phyloP scores from a whole-genome alignment of 2,797 vertebrate genomes.

The Sebastes nivosus region DNA sequence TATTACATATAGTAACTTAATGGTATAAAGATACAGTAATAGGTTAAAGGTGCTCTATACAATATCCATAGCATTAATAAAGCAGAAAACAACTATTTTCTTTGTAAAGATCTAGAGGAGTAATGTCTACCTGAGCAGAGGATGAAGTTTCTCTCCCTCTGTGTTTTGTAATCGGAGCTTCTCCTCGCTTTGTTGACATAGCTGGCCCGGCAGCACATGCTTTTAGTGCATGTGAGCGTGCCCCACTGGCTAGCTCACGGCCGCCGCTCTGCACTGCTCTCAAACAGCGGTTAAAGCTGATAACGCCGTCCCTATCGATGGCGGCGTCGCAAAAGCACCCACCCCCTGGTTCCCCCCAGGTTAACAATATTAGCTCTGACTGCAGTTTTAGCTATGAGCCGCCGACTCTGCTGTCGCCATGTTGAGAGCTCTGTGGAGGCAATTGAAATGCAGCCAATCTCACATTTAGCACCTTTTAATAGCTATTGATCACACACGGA shows the following conservation, averaged over 20 bases:
- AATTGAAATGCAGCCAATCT: rapidly evolving
- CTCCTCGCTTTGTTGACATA: background rate
- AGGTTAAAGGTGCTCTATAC: background rate
- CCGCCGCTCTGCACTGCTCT: too few relatives aligned
- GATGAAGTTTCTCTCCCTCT: background rate
- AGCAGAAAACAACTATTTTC: background rate
- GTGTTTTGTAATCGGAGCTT: background rate
- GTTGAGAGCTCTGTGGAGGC: too few relatives aligned
- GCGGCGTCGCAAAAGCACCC: too few relatives aligned
- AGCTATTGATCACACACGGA: background rate
- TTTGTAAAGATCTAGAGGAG: background rate
- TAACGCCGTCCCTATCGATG: background rate
- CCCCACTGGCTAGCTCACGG: background rate
- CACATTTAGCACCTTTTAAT: too few relatives aligned
- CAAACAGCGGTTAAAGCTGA: background rate
- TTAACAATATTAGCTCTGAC: too few relatives aligned
- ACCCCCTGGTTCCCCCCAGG: too few relatives aligned
- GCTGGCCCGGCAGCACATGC: too few relatives aligned
- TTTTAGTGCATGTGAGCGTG: background rate
- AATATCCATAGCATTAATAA: background rate
- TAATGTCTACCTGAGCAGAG: background rate
- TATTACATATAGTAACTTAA: background rate
- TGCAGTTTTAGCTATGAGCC: too few relatives aligned
- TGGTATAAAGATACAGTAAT: background rate
- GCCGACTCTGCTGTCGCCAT: too few relatives aligned